Evolutionary conservation across 23 tunicate genomes (phyloP).

Genomic region (Ciona savignyi): DNA sequence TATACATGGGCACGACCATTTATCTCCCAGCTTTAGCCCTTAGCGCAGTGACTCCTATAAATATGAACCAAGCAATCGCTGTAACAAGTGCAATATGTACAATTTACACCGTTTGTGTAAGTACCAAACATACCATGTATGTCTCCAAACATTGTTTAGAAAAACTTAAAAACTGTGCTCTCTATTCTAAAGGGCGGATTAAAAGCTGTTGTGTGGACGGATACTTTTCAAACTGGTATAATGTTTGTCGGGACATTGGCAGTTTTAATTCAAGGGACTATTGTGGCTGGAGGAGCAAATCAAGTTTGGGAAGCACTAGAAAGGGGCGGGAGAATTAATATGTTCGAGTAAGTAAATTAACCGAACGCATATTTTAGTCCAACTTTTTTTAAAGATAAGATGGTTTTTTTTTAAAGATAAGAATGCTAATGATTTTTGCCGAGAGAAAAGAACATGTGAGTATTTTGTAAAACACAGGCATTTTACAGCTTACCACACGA

Average conservation of each 20-base stretch:
- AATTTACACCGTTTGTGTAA: conserved; percentile 28
- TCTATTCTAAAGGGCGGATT: conserved; percentile 9
- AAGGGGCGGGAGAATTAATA: not conserved
- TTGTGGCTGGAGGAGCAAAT: conserved; percentile 1
- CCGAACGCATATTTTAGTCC: no score
- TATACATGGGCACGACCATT: conserved; percentile 27
- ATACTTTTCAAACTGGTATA: not conserved
- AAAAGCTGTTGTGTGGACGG: conserved; percentile 6
- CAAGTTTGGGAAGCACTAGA: no score
- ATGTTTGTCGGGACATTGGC: conserved; percentile 7
- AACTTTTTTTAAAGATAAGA: no score
- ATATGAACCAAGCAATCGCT: conserved; percentile 2
- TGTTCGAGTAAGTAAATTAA: not conserved
- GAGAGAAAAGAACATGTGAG: no score
- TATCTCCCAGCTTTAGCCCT: conserved; percentile 39
- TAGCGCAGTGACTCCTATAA: conserved; percentile 35
- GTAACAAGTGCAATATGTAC: conserved; percentile 30
- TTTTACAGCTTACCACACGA: no score
- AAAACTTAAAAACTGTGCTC: no score
- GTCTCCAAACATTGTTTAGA: no score
- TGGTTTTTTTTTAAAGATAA: no score
- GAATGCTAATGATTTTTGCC: no score
- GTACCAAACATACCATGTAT: no score
- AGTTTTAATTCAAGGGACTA: not conserved
- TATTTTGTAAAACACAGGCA: no score